Conservation (phyloP, 2,888 invertebrate species). For the Keiferia lycopersicella region DNA sequence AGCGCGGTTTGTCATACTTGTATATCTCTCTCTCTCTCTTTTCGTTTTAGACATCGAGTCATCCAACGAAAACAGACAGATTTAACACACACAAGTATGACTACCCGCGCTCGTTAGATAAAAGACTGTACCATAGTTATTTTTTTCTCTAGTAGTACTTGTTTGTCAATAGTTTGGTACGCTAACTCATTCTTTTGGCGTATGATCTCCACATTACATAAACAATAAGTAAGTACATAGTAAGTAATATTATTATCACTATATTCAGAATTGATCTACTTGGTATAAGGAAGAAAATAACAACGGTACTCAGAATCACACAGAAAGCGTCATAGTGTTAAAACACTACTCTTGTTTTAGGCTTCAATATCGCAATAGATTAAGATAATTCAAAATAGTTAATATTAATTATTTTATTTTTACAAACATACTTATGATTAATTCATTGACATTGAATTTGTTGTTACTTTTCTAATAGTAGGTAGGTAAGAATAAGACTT, state of each 20-base stretch:
- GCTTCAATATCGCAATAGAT: neutral
- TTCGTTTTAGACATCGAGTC: too few species aligned
- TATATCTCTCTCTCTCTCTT: too few species aligned
- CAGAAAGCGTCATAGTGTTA: slow-evolving; percentile 5
- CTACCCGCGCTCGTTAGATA: too few species aligned
- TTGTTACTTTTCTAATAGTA: slow-evolving; percentile 3
- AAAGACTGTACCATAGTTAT: too few species aligned
- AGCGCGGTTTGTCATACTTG: too few species aligned
- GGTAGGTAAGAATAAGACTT: neutral
- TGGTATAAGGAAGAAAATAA: neutral
- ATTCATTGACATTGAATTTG: slow-evolving; percentile 17
- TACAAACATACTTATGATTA: slow-evolving; percentile 12
- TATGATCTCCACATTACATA: slow-evolving; percentile 1
- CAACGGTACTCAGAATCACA: neutral
- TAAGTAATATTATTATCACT: neutral
- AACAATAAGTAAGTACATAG: neutral
- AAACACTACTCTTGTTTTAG: neutral
- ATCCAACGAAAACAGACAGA: too few species aligned
- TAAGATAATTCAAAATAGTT: slow-evolving; percentile 8
- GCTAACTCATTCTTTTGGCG: neutral
- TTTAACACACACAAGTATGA: too few species aligned
- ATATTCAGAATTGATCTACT: slow-evolving; percentile 2
- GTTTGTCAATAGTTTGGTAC: neutral
- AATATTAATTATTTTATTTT: slow-evolving; percentile 12
- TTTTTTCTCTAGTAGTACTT: neutral